A percentile compares a stretch with the other conserved stretches of the same genome.
Evolutionary conservation across 2,113 vertebrate species (phyloP).

Genomic region (Pomatostomus ruficeps): DNA sequence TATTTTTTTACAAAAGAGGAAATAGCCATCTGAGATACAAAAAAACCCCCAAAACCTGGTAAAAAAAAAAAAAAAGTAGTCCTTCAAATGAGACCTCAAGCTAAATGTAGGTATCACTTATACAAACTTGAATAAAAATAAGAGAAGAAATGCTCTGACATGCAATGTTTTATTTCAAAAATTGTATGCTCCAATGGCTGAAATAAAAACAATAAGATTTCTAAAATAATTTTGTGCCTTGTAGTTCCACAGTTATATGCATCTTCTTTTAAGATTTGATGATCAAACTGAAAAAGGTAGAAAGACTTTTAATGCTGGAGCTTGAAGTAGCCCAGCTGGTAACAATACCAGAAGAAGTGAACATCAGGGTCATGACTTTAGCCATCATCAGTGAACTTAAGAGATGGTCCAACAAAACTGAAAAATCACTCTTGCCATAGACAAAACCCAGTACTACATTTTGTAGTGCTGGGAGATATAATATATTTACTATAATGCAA

Average conservation of each 20-base stretch:
- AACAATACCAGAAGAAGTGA: not conserved
- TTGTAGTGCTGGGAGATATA: not conserved
- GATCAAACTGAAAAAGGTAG: not conserved
- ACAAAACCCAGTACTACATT: not conserved
- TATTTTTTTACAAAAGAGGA: not conserved
- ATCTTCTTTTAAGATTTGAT: not conserved
- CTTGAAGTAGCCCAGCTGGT: not conserved
- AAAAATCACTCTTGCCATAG: not conserved
- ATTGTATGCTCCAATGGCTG: not conserved
- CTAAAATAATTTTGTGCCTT: not conserved
- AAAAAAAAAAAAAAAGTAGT: not conserved
- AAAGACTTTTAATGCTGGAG: not conserved
- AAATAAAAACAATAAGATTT: not conserved
- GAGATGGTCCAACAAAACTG: not conserved
- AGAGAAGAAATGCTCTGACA: not conserved
- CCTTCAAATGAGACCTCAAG: not conserved
- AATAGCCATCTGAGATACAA: not conserved
- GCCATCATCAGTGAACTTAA: not conserved
- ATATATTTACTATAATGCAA: not conserved
- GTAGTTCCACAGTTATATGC: not conserved
- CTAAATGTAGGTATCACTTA: not conserved
- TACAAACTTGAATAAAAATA: not conserved
- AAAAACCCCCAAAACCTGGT: not conserved
- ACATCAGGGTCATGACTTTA: not conserved
- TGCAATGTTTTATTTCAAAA: not conserved